These are phyloP conservation scores for Macrotis lagotis DNA, from an alignment of 2,113 vertebrate species.

Conservation along the genomic window DNA sequence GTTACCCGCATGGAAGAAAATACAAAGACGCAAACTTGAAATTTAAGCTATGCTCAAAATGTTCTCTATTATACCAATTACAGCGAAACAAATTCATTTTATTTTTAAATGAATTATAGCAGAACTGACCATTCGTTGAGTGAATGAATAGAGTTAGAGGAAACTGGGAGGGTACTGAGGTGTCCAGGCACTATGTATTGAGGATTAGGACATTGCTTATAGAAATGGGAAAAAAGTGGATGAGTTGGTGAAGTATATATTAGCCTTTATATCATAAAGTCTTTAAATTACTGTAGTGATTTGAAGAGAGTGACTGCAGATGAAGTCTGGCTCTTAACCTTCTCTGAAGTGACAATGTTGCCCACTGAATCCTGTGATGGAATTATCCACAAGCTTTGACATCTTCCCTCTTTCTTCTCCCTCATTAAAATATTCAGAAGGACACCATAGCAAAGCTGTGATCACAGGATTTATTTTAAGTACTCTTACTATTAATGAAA, in stretches of 20 bases:
- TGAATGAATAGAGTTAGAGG: not conserved
- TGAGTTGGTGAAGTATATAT: not conserved
- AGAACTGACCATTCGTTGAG: not conserved
- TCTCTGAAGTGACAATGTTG: not conserved
- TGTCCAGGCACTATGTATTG: not conserved
- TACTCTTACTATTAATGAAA: not conserved
- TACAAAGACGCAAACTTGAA: not conserved
- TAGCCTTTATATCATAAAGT: not conserved
- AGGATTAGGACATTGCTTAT: not conserved
- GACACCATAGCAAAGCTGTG: not conserved
- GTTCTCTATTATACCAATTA: not conserved
- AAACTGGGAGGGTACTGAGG: not conserved
- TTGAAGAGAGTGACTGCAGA: not conserved
- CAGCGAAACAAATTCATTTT: not conserved
- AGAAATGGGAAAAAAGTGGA: not conserved
- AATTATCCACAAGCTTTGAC: not conserved
- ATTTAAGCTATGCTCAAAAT: not conserved
- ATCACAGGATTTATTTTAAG: not conserved
- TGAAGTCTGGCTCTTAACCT: not conserved
- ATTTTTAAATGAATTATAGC: not conserved
- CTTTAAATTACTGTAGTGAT: not conserved
- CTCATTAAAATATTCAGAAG: not conserved
- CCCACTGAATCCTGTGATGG: not conserved
- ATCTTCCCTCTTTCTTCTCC: not conserved
- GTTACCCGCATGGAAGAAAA: not conserved